These are phyloP conservation scores for Yponomeuta evonymella DNA, from an alignment of 2,888 invertebrate species.

Conservation along the genomic window DNA sequence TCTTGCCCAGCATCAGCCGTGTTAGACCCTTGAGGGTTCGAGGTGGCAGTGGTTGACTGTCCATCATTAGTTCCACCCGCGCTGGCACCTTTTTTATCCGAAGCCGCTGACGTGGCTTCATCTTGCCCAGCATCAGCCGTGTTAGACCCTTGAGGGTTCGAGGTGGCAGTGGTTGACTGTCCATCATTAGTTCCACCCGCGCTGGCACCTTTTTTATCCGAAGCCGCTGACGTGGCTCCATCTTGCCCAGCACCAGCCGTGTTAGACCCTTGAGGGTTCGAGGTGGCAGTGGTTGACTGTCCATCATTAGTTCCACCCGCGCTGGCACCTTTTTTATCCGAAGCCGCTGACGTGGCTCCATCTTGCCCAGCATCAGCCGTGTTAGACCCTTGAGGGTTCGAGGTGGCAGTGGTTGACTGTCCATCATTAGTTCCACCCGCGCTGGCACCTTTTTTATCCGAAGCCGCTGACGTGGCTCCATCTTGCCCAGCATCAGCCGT, in stretches of 20 bases:
- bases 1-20: too few species aligned
- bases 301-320: not conserved
- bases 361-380: too few species aligned
- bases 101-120: too few species aligned
- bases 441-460: not conserved
- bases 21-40: too few species aligned
- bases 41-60: too few species aligned
- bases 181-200: not conserved
- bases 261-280: not conserved
- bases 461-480: not conserved
- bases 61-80: too few species aligned
- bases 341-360: too few species aligned
- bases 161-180: not conserved
- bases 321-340: not conserved
- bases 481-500: not conserved
- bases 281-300: not conserved
- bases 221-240: not conserved
- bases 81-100: too few species aligned
- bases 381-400: not conserved
- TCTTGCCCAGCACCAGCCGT: not conserved
- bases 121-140: too few species aligned
- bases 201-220: not conserved
- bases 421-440: not conserved
- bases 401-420: not conserved
- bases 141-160: too few species aligned